These are phyloP conservation scores for Halcyon malimbica DNA, from an alignment of 2,113 vertebrate genomes.

Conservation along the genomic window DNA sequence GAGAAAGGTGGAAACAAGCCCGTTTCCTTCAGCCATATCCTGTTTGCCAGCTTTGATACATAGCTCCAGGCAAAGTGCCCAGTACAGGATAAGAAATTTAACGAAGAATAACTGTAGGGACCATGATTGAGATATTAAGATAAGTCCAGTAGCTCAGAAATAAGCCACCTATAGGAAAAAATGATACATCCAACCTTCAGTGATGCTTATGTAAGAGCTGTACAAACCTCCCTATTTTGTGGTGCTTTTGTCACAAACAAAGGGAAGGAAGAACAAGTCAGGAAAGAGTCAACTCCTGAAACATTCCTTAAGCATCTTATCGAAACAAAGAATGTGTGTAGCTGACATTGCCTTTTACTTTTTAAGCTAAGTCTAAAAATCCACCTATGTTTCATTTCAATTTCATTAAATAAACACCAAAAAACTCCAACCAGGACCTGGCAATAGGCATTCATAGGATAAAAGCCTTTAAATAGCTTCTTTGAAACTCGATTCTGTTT, in stretches of 20 bases:
- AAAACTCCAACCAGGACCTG: background rate
- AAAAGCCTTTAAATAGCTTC: conserved; percentile 5
- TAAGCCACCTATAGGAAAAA: background rate
- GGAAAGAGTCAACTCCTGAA: background rate
- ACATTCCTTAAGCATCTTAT: background rate
- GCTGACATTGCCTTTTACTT: background rate
- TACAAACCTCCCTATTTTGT: background rate
- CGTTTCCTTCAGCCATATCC: conserved; percentile 70
- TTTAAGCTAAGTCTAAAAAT: background rate
- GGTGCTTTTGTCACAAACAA: background rate
- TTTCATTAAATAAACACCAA: background rate
- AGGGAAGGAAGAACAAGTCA: background rate
- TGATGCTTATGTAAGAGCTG: background rate
- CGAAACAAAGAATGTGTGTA: background rate
- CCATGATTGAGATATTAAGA: background rate
- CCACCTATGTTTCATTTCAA: background rate
- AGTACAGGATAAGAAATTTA: background rate
- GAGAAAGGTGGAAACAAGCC: conserved; percentile 43
- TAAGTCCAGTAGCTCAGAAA: background rate
- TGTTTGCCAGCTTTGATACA: conserved; percentile 59
- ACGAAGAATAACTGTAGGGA: conserved; percentile 44
- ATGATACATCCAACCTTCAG: background rate
- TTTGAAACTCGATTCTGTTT: conserved; percentile 18
- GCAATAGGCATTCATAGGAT: background rate
- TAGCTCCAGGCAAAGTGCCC: conserved; percentile 45